Base-by-base conservation (phyloP, 2,797 vertebrate species). In the Eospalax fontanierii region DNA sequence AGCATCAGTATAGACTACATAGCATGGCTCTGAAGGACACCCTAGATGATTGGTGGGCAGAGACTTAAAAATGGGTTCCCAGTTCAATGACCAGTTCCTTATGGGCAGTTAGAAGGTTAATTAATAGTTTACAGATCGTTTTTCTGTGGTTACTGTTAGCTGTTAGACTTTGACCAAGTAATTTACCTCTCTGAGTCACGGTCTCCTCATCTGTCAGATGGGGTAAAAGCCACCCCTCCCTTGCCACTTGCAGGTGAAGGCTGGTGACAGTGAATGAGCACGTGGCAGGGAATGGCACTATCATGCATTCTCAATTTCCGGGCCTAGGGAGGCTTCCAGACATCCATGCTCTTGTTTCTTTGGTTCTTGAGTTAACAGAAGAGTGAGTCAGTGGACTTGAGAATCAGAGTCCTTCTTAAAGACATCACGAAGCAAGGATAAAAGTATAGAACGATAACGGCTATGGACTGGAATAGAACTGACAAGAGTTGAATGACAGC, bases 91-190 rank as follows among this genome's bases (percentile, higher is more conserved):
- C n/a, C 12, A 30, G 43, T 71, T 91, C 65, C 38, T 89, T 79
- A 40, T 19, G 50, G n/a, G 18, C 38, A 87, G 82, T 87, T 92
- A 81, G 35, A 24, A 88, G 92, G 87, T 87, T 91, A 83, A 91
- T 94, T 28, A 92, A 68, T 71, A 89, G 43, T 80, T 93, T 90
- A 90, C 81, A 91, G 86, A 93, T 82, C 84, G 91, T 86, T 78
- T 14, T 54, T 91, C 46, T 70, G 35, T 82, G 65, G 59, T 89
- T 78, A 57, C 40, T 70, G 43, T 63, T 68, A 46, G 54, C 82
- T 81, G 28, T 76, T 94, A 93, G 38, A 94, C 71, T 95, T 96
- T 91, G 57, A 68, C 76, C 91, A 87, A 63, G 26, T 50, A 24
- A 7, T n/a, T 86, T 65, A 12, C n/a, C 30, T 86, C 33, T 74